phyloP scores from a whole-genome alignment of 2,888 invertebrate genomes.

The Gibbula magus region DNA sequence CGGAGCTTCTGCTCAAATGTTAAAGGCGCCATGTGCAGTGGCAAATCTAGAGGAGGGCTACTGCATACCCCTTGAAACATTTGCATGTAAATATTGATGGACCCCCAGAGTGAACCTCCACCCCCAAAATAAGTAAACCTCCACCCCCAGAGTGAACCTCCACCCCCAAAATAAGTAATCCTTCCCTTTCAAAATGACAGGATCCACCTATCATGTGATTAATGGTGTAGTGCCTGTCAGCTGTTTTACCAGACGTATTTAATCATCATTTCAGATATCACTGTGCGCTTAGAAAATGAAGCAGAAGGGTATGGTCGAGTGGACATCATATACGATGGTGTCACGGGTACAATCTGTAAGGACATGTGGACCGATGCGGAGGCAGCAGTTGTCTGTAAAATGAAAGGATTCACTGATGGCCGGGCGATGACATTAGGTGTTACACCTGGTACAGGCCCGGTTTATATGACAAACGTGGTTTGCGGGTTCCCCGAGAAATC shows the following conservation, averaged over 20 bases:
- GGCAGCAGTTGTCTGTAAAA: slow-evolving; percentile 45
- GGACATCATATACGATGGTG: slow-evolving; percentile 54
- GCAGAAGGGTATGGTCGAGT: slow-evolving; percentile 42
- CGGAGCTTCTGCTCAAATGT: too few relatives aligned
- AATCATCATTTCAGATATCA: not conserved
- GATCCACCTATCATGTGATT: too few relatives aligned
- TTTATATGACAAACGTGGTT: slow-evolving; percentile 42
- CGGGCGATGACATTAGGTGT: slow-evolving; percentile 25
- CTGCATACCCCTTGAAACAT: too few relatives aligned
- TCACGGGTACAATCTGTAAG: slow-evolving; percentile 52
- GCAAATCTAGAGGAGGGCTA: too few relatives aligned
- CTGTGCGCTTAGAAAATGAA: not conserved
- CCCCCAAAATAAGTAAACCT: too few relatives aligned
- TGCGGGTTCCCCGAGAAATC: slow-evolving; percentile 39
- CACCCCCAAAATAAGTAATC: too few relatives aligned
- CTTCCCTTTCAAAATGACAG: too few relatives aligned
- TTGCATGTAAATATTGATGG: too few relatives aligned
- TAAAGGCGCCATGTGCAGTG: too few relatives aligned
- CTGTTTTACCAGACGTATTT: not conserved
- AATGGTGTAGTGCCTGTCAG: not conserved
- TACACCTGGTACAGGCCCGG: slow-evolving; percentile 23
- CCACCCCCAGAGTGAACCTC: too few relatives aligned
- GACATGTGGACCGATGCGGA: slow-evolving; percentile 56
- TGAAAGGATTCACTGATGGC: slow-evolving; percentile 76
- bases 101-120: too few relatives aligned